These are phyloP conservation scores for Drosophila anomalipes DNA, from an alignment of 2,888 invertebrate genomes.

Conservation along the genomic window DNA sequence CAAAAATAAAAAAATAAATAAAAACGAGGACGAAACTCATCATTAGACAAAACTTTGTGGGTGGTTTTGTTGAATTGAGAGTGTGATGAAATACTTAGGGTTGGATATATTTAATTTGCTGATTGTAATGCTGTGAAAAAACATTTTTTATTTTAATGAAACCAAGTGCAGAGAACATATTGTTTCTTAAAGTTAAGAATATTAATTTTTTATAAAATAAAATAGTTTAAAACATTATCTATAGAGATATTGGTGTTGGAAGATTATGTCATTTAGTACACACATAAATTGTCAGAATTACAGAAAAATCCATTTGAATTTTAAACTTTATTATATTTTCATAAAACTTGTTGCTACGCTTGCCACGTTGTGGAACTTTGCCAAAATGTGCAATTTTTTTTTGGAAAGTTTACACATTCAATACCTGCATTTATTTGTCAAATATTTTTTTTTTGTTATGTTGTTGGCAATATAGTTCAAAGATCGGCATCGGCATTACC, in stretches of 20 bases:
- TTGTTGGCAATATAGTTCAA: background rate
- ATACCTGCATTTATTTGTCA: background rate
- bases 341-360: background rate
- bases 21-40: slow-evolving; percentile 61
- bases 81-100: background rate
- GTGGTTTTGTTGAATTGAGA: slow-evolving; percentile 21
- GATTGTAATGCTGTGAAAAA: slow-evolving; percentile 18
- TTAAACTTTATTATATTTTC: background rate
- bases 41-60: slow-evolving; percentile 66
- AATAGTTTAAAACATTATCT: too few relatives aligned
- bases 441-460: background rate
- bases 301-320: background rate
- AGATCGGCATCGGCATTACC: too few relatives aligned
- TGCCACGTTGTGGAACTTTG: background rate
- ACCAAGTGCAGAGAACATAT: background rate
- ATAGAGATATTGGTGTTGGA: background rate
- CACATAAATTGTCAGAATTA: background rate
- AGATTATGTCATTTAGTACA: background rate
- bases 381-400: background rate
- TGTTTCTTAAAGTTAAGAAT: background rate
- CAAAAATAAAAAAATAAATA: slow-evolving; percentile 16
- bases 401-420: background rate
- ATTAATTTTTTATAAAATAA: background rate
- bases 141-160: slow-evolving; percentile 7
- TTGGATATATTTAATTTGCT: slow-evolving; percentile 37